These are phyloP conservation scores for Drosophila neocordata DNA, from an alignment of 1,140 invertebrate species.

Conservation along the genomic window DNA sequence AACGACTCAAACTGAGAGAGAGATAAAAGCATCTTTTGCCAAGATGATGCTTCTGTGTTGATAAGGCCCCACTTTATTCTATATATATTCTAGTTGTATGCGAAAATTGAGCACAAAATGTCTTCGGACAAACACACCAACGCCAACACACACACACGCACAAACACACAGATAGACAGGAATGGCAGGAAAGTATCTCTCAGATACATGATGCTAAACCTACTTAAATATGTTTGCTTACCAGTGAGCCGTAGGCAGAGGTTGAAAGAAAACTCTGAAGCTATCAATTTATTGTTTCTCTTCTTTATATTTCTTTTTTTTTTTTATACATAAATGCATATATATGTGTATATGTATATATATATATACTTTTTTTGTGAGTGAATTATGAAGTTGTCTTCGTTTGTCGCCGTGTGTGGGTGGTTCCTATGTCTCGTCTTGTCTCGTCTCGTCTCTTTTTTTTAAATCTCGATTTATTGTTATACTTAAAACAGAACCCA, in stretches of 20 bases:
- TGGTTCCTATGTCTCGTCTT: conserved; percentile 27
- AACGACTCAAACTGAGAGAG: conserved; percentile 81
- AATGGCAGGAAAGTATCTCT: conserved; percentile 41
- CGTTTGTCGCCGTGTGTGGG: conserved; percentile 53
- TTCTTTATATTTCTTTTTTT: not conserved
- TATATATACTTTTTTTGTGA: conserved; percentile 21
- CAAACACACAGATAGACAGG: conserved; percentile 5
- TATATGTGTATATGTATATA: no score
- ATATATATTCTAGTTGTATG: conserved; percentile 29
- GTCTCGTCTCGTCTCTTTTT: conserved; percentile 7
- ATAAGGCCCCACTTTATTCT: conserved; percentile 55
- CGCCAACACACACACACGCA: not conserved
- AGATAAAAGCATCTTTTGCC: conserved; percentile 79
- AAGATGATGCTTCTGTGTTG: conserved; percentile 81
- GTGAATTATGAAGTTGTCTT: conserved; percentile 76
- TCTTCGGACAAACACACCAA: conserved; percentile 50
- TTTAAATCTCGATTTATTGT: conserved; percentile 69
- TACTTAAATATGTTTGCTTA: conserved; percentile 48
- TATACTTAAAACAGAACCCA: conserved; percentile 52
- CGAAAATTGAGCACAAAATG: conserved; percentile 76
- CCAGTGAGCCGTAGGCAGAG: conserved; percentile 38
- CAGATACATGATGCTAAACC: conserved; percentile 40
- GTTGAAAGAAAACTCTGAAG: conserved; percentile 33
- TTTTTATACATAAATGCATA: conserved; percentile 9
- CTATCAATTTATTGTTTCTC: conserved; percentile 7